A percentile compares a stretch with the other conserved stretches of the same genome.
Conservation (phyloP, 2,888 invertebrate species). For the Coenonympha glycerion region DNA sequence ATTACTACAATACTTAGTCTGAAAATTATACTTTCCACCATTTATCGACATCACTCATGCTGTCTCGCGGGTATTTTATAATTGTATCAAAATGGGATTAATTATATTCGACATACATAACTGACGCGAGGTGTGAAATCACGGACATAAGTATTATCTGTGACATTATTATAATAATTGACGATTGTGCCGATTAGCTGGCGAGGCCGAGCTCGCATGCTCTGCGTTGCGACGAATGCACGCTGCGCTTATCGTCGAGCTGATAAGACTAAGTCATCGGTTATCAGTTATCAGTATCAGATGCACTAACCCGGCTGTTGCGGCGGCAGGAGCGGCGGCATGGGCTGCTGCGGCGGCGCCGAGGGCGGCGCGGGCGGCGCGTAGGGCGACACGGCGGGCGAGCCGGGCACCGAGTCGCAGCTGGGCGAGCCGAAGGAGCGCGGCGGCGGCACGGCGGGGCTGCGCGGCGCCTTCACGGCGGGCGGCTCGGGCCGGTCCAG, state of each 20-base stretch:
- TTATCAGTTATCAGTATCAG: conserved; percentile 9
- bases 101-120: too few relatives aligned
- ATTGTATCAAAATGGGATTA: too few relatives aligned
- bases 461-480: conserved; percentile 63
- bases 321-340: conserved; percentile 68
- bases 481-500: conserved; percentile 68
- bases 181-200: too few relatives aligned
- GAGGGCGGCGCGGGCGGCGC: conserved; percentile 75
- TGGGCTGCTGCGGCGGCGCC: conserved; percentile 68
- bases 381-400: conserved; percentile 63
- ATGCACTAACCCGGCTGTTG: conserved; percentile 65
- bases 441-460: conserved; percentile 53
- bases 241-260: conserved; percentile 7
- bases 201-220: too few relatives aligned
- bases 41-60: too few relatives aligned
- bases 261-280: conserved; percentile 5
- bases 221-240: too few relatives aligned
- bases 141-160: too few relatives aligned
- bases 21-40: background rate
- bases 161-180: too few relatives aligned
- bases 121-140: too few relatives aligned
- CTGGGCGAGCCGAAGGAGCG: conserved; percentile 59
- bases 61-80: too few relatives aligned
- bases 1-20: background rate
- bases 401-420: conserved; percentile 63